Evolutionary conservation across 2,888 invertebrate genomes (phyloP).

Genomic region (Pristionchus mayeri): DNA sequence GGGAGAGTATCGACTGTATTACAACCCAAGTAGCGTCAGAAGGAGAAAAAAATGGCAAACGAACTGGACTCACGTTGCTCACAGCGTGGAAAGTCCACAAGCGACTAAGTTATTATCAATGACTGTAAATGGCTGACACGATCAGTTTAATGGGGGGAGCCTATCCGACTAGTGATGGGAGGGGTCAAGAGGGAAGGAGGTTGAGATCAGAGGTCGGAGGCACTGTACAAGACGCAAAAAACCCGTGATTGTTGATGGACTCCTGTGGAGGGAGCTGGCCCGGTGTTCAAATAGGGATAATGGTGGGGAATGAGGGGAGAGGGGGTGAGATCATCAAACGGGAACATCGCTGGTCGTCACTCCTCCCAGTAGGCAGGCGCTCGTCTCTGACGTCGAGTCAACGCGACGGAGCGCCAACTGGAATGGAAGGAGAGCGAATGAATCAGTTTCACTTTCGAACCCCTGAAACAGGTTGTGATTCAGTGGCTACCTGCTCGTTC

Average conservation of each 20-base stretch:
- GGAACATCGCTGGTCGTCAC: slow-evolving; percentile 20
- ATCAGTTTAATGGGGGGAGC: slow-evolving; percentile 17
- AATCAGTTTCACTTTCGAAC: not conserved
- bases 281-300: slow-evolving; percentile 1
- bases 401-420: slow-evolving; percentile 42
- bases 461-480: not conserved
- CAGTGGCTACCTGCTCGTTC: slow-evolving; percentile 45
- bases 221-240: not conserved
- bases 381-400: slow-evolving; percentile 47
- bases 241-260: not conserved
- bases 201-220: slow-evolving; percentile 30
- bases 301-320: not conserved
- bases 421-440: not conserved
- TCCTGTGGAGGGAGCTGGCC: not conserved
- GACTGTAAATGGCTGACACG: not conserved
- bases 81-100: not conserved
- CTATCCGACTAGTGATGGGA: slow-evolving; percentile 17
- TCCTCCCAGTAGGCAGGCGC: slow-evolving; percentile 31
- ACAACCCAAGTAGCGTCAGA: not conserved
- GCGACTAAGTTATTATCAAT: not conserved
- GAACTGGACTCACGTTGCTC: not conserved
- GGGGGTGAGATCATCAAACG: slow-evolving; percentile 17
- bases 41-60: not conserved
- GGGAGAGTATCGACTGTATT: slow-evolving; percentile 16
- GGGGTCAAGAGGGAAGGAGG: not conserved